Conservation (phyloP, 2,113 vertebrate genomes). For the Morphnarchus princeps region DNA sequence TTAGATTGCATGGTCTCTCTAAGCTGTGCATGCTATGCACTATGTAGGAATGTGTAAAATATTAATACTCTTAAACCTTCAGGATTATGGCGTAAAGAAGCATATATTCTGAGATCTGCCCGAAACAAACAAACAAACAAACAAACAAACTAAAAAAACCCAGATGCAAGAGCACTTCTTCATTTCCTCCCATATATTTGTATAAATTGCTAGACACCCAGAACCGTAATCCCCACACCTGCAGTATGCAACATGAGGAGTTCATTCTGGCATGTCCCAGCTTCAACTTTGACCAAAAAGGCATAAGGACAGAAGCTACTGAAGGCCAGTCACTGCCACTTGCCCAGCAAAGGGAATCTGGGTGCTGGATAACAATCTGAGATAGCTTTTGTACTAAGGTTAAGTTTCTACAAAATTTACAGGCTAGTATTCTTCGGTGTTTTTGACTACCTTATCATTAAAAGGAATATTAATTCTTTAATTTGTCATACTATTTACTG, state of each 20-base stretch:
- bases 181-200: background rate
- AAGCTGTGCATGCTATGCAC: background rate
- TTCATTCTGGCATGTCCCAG: background rate
- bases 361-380: background rate
- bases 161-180: background rate
- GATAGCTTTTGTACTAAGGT: background rate
- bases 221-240: background rate
- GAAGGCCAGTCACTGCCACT: background rate
- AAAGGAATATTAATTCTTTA: background rate
- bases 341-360: background rate
- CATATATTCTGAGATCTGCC: background rate
- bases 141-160: background rate
- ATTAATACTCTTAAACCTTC: background rate
- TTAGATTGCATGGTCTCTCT: background rate
- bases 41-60: background rate
- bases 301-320: background rate
- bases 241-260: background rate
- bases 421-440: fast-evolving
- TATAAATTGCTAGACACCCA: background rate
- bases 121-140: background rate
- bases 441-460: background rate
- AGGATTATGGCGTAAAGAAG: background rate
- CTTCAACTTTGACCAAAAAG: background rate
- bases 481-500: background rate
- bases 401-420: background rate